These are phyloP conservation scores for Neodiprion fabricii DNA, from an alignment of 1,140 invertebrate genomes.

Conservation along the genomic window DNA sequence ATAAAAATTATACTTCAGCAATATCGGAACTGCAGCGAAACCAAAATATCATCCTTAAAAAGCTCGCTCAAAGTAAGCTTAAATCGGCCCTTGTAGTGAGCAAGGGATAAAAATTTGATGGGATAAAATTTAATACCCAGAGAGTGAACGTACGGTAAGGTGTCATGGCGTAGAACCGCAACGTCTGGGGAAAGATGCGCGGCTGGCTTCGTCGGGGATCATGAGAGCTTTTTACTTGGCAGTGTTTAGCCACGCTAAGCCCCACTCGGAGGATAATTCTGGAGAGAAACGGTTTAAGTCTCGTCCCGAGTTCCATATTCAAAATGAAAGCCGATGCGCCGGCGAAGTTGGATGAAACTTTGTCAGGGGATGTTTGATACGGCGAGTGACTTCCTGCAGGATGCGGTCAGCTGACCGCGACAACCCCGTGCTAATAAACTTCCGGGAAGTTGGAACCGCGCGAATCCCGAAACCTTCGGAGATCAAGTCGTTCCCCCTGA, in stretches of 20 bases:
- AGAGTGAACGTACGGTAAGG: too few species aligned
- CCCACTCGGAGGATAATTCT: background rate
- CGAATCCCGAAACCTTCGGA: too few species aligned
- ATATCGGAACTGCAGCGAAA: too few species aligned
- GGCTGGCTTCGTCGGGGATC: conserved; percentile 3
- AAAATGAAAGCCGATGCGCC: background rate
- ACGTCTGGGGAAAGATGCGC: background rate
- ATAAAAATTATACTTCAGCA: too few species aligned
- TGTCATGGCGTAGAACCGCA: too few species aligned
- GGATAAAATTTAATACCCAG: too few species aligned
- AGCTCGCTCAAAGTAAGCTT: too few species aligned
- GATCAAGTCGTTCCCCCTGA: too few species aligned
- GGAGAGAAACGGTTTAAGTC: background rate
- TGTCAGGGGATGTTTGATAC: background rate
- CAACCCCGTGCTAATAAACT: background rate
- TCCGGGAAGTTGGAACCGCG: background rate
- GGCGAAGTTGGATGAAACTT: background rate
- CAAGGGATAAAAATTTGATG: too few species aligned
- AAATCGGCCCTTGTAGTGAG: too few species aligned
- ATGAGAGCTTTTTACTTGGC: background rate
- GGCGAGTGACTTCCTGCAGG: background rate
- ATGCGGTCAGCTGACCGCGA: background rate
- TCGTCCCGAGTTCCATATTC: background rate
- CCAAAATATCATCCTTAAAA: too few species aligned
- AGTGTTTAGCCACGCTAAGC: background rate